These are phyloP conservation scores for Idaea straminata DNA, from an alignment of 2,888 invertebrate genomes.

Conservation along the genomic window DNA sequence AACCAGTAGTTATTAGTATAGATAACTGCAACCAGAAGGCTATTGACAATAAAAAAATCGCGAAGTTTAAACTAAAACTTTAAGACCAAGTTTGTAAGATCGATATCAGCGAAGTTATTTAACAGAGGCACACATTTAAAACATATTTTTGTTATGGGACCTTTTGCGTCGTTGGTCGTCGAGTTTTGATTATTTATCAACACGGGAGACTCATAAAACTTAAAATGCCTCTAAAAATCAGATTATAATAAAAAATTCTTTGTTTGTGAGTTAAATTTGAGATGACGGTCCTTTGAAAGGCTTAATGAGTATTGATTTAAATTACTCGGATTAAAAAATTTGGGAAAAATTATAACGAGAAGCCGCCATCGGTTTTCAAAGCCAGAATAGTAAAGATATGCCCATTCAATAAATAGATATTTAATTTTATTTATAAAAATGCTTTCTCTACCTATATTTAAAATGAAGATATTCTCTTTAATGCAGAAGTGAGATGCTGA, in stretches of 20 bases:
- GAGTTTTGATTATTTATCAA: slow-evolving; percentile 67
- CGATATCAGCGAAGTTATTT: slow-evolving; percentile 45
- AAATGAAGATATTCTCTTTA: no score
- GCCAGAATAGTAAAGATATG: slow-evolving; percentile 4
- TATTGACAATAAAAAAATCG: background rate
- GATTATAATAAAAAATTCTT: slow-evolving; percentile 74
- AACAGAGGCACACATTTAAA: slow-evolving; percentile 45
- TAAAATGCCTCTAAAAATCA: slow-evolving; percentile 72
- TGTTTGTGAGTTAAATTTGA: slow-evolving; percentile 67
- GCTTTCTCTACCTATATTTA: no score
- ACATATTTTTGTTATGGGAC: slow-evolving; percentile 46
- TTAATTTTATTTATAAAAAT: no score
- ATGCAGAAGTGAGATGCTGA: no score
- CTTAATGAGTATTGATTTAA: slow-evolving; percentile 80
- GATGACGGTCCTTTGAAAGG: slow-evolving; percentile 75
- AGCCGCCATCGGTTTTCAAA: slow-evolving; percentile 54
- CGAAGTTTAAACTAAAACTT: background rate
- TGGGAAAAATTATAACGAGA: slow-evolving; percentile 77
- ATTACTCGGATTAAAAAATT: slow-evolving; percentile 76
- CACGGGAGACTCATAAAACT: slow-evolving; percentile 63
- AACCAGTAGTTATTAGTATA: no score
- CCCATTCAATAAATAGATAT: no score
- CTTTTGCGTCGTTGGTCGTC: slow-evolving; percentile 42
- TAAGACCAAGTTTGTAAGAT: slow-evolving; percentile 34
- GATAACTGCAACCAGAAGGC: background rate